Evolutionary conservation across 2,888 invertebrate genomes (phyloP), one percentile per base, ranked within the genome.

Genomic region (Pseudoips prasinana): DNA sequence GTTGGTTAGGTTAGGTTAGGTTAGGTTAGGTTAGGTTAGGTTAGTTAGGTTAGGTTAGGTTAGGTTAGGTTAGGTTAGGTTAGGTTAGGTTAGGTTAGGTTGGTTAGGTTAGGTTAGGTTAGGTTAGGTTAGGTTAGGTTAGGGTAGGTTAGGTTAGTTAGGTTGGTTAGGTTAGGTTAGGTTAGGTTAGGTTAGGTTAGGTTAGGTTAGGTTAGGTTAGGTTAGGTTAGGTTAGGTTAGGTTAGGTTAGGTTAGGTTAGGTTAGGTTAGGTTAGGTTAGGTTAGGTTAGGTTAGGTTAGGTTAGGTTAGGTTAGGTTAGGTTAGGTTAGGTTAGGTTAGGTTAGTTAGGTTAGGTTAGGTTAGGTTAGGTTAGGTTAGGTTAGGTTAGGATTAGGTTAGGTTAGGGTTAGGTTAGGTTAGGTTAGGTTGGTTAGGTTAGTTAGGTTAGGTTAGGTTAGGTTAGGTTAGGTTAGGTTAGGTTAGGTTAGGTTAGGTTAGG

Each of bases 131-230:
- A 31, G 31, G 31, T 31, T 31, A 31, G 31, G 31, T 31, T 31
- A 31, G 31, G 31, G 24, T 31, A 31, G 31, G 31, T 31, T 31
- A 31, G 31, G 39, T 34, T 39, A 34, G 41, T 38, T 35, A 30
- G 31, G 36, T 36, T 36, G 36, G 36, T 36, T 36, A 31, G 36
- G 36, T 36, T 31, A 26, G 30, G 25, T 36, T 41, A 33, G 37
- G 37, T 37, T 37, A 32, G 37, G 37, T 37, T 37, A 37, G 37
- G 37, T 37, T 35, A 35, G 35, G 35, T 35, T 35, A 35, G 35
- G 35, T 35, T 35, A 35, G 35, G 35, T 35, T 34, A 35, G 34
- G 34, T 34, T 33, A 38, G 38, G 38, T 38, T 38, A 38, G 38
- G 38, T 38, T 38, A 38, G 38, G 28, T 33, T 28, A 14, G 28